Evolutionary conservation across 2,797 vertebrate genomes (phyloP), one percentile per base, ranked within the genome.

Genomic region (Myiotriccus ornatus): DNA sequence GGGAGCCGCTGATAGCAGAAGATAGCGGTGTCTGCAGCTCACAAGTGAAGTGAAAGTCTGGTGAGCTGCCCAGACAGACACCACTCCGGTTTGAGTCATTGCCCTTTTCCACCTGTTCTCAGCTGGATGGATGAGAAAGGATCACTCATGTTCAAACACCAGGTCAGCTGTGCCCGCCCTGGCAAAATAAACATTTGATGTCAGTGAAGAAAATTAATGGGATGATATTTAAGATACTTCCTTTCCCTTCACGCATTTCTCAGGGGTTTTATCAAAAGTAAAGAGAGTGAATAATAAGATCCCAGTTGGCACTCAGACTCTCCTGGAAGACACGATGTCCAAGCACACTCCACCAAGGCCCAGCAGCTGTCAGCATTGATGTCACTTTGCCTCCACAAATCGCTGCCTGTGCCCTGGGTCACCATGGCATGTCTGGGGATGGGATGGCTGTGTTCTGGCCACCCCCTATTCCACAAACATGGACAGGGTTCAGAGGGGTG

Each of bases 11-110:
- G 85, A 96, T 67, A 94, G 88, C 90, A 87, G 88, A 55, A 92
- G 90, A 81, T 67, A 41, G 68, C 30, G 56, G 57, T 17, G 53
- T 94, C 68, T 95, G 77, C 84, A 84, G 69, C 74, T 94, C 91
- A 46, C 71, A 67, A 94, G 55, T 21, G 21, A 50, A 94, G 91
- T 96, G 94, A 97, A 97, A 98, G 96, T 96, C 68, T 88, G 81
- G 39, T 77, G 84, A 83, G 71, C 57, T 78, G 96, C 92, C 94
- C 95, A 93, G 91, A 60, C 62, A 90, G 84, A 73, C 88, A 78
- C 44, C 21, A 19, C 69, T 85, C 59, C 1, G 2, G 32, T n/a
- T 53, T 96, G 97, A 97, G 80, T 97, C 97, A 97, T 24, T 78
- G 9, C 15, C 76, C 73, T 57, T 34, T 70, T 47, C 89, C 93